Conservation (phyloP, 2,888 invertebrate genomes). For the Callimorpha dominula region DNA sequence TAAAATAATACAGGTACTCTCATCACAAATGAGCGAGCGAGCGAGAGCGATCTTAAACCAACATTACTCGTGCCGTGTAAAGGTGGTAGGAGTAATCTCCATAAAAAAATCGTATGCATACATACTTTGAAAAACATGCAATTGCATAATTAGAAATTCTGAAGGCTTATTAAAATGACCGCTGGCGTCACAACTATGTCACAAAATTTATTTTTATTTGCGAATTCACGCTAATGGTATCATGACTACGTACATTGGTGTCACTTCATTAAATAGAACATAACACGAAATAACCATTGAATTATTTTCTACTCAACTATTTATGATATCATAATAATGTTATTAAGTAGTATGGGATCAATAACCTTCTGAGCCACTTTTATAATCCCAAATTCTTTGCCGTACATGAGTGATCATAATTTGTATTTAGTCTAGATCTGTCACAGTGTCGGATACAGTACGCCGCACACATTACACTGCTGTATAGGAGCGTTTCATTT, state of each 20-base stretch:
- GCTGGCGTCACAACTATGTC: conserved; percentile 43
- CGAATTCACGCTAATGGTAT: conserved; percentile 45
- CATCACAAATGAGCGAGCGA: too few relatives aligned
- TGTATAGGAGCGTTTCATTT: conserved; percentile 1
- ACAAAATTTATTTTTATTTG: conserved; percentile 46
- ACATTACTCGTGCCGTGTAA: neutral
- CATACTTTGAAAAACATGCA: neutral
- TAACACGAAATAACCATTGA: neutral
- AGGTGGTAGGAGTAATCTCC: neutral
- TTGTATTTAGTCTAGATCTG: conserved; percentile 44
- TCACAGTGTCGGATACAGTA: conserved; percentile 22
- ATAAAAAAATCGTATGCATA: neutral
- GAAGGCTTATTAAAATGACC: conserved; percentile 42
- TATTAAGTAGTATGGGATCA: conserved; percentile 1
- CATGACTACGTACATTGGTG: conserved; percentile 24
- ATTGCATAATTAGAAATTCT: conserved; percentile 30
- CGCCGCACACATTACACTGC: neutral
- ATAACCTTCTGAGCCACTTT: conserved; percentile 34
- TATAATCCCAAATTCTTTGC: conserved; percentile 1
- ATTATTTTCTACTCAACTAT: neutral
- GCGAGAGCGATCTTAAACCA: neutral
- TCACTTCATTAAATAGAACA: neutral
- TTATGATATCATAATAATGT: neutral
- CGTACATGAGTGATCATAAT: conserved; percentile 29
- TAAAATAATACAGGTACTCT: too few relatives aligned